Percentiles rank a stretch among this genome's conserved stretches.
These are phyloP conservation scores for Tenthredo scrophulariae DNA, from an alignment of 2,888 invertebrate genomes.

Conservation along the genomic window DNA sequence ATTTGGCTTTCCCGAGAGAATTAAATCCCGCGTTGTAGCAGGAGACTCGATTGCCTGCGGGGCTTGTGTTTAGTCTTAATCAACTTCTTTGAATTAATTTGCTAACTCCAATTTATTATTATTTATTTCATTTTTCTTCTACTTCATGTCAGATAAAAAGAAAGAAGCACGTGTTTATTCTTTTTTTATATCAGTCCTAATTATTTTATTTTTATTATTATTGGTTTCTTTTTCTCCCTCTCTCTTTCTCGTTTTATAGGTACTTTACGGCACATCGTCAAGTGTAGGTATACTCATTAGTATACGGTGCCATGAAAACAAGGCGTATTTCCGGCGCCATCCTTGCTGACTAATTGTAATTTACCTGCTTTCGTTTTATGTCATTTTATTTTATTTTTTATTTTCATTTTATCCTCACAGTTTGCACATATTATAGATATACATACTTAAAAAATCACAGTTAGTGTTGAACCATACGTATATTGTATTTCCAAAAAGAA, in stretches of 20 bases:
- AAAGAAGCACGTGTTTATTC: background rate
- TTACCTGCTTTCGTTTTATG: background rate
- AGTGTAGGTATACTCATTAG: background rate
- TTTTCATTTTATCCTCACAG: background rate
- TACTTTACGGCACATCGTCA: background rate
- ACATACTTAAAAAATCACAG: background rate
- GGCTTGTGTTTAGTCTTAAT: constrained; percentile 4
- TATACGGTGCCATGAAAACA: background rate
- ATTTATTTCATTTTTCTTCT: background rate
- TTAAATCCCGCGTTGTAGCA: background rate
- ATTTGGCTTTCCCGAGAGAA: background rate
- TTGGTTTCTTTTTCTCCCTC: background rate
- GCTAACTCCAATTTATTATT: background rate
- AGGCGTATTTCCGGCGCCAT: constrained; percentile 6
- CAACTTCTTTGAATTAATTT: background rate
- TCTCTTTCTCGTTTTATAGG: background rate
- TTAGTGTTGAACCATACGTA: too few relatives aligned
- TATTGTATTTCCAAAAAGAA: too few relatives aligned
- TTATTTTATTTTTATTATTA: background rate
- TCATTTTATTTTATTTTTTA: background rate
- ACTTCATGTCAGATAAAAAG: background rate
- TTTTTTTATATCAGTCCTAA: background rate
- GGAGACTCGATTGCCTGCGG: background rate
- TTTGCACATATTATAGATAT: background rate
- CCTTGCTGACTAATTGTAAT: constrained; percentile 12